Base-by-base conservation (phyloP, 2,888 invertebrate species). In the Xestia xanthographa region DNA sequence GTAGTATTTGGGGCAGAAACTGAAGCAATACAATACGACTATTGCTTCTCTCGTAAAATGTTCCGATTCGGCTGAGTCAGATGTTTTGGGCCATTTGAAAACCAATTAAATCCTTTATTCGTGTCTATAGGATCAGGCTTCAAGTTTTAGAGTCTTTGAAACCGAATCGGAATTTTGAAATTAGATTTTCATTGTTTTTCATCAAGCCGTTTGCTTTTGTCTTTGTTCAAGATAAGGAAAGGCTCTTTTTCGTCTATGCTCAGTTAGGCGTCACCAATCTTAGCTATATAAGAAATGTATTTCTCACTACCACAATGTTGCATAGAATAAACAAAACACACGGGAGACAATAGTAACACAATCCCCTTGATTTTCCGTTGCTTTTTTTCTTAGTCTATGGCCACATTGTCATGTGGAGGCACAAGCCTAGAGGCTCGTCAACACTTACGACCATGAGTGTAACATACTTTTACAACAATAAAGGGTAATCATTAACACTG, bases 281-380 rank as follows among this genome's bases (percentile, higher is more conserved):
- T 50, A 38, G 43, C 5, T 56, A 34, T 56, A 34, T 29, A 67
- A 75, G 20, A 73, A 62, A 20, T 20, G 6, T n/a, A 50, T 17
- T 76, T 81, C 76, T 38, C 82, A 81, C 43, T 17, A 12, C 20
- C 14, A 58, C 58, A 65, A 74, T 74, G 45, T 56, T 66, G 38
- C 38, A 66, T 66, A 48, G 14, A 62, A 77, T 56, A 34, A 43
- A 17, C 38, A 50, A 62, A 56, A 68, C 14, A 75, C 12, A 29
- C n/a, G 9, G 6, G 20, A 68, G 65, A 82, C 80, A 78, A 74
- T 80, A 43, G 26, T 9, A 50, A 45, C 58, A 60, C 43, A 38
- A 17, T 81, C 26, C 38, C 29, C 34, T 81, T 58, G 12, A 38
- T 50, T 14, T 22, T 66, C 17, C 34, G 22, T 48, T 45, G 45